Evolutionary conservation across 2,113 vertebrate genomes (phyloP), one percentile per base, ranked within the genome.

Genomic region (Amazona guildingii): DNA sequence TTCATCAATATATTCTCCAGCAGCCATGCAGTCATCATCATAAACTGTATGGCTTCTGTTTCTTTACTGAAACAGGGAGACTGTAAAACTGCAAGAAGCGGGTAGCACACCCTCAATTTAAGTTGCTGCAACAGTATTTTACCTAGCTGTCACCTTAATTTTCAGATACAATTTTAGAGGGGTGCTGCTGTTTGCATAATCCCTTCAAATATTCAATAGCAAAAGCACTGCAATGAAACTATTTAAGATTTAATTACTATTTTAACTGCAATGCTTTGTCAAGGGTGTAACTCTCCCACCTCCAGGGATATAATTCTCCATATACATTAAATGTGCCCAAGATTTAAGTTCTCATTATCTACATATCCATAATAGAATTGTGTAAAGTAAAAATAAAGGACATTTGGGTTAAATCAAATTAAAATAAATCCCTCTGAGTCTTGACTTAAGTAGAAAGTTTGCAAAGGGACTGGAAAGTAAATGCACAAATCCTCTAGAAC

Each of bases 191-290:
- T 86, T 95, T 88, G 87, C 48, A 64, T 17, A 81, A 91, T 49
- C 25, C 17, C 54, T 64, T 86, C 51, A 86, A 75, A 81, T 33
- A 57, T 20, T 69, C 86, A 92, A 21, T 57, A 62, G 74, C 10
- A 91, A 81, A 91, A 87, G 43, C 39, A 75, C 16, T 72, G n/a
- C 29, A 91, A 86, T 62, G 70, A 81, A 95, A 52, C 31, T 49
- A 63, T 35, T 67, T 41, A 88, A 66, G 59, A 75, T 72, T 44
- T 88, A 87, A 96, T 95, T 88, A 72, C 73, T 90, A 89, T 90
- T 72, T 91, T 86, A 89, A 72, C 39, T 79, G 52, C 43, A 91
- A 28, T 43, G 39, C 57, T 90, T 94, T 91, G 41, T 46, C 66
- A 72, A 72, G 66, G 15, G 23, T 88, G 27, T 79, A 84, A 84